phyloP scores from a whole-genome alignment of 2,888 invertebrate genomes.

The Melanostoma scalare region DNA sequence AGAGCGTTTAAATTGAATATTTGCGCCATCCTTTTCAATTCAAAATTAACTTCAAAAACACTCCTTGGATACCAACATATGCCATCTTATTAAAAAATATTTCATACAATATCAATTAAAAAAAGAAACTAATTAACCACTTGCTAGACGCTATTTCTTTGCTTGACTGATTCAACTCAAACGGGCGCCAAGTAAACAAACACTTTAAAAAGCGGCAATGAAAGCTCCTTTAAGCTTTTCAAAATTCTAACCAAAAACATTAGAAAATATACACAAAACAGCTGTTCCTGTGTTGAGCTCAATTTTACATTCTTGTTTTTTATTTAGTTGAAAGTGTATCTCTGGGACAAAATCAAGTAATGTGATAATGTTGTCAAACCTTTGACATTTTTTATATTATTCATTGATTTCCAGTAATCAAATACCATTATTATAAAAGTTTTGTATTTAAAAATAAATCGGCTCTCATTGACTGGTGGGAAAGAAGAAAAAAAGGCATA shows the following conservation, averaged over 20 bases:
- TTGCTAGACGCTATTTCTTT: slow-evolving; percentile 48
- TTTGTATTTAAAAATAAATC: slow-evolving; percentile 19
- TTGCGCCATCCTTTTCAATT: no score
- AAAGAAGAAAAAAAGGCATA: neutral
- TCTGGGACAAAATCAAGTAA: slow-evolving; percentile 28
- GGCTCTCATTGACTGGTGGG: neutral
- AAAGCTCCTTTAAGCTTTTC: slow-evolving; percentile 55
- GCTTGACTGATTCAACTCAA: slow-evolving; percentile 49
- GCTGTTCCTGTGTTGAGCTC: slow-evolving; percentile 30
- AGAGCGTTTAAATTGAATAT: no score
- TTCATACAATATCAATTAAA: neutral
- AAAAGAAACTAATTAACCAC: slow-evolving; percentile 42
- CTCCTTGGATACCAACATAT: no score
- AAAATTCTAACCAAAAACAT: slow-evolving; percentile 28
- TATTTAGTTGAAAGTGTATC: neutral
- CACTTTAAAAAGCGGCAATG: slow-evolving; percentile 21
- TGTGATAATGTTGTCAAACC: slow-evolving; percentile 35
- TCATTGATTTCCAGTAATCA: slow-evolving; percentile 48
- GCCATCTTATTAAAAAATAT: neutral
- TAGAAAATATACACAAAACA: slow-evolving; percentile 50
- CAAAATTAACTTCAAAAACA: no score
- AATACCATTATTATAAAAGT: slow-evolving; percentile 21
- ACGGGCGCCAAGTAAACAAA: slow-evolving; percentile 50
- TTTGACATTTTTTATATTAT: slow-evolving; percentile 51
- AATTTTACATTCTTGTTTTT: slow-evolving; percentile 1